Conservation (phyloP, 2,888 invertebrate species). For the Thecocarcelia acutangulata region DNA sequence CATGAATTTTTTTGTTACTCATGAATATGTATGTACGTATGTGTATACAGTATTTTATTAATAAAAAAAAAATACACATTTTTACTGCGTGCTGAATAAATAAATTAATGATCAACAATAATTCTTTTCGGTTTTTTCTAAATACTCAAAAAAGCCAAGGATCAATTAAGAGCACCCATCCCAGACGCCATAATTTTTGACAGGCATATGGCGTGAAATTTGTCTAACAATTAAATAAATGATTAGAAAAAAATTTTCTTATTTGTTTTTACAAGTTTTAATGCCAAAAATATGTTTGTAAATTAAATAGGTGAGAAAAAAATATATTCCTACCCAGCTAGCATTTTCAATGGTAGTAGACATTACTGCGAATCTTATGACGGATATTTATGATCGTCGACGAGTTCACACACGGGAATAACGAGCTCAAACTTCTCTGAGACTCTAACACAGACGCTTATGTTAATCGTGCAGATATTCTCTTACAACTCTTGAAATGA, state of each 20-base stretch:
- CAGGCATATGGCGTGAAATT: slow-evolving; percentile 42
- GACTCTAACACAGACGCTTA: no score
- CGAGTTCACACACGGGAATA: no score
- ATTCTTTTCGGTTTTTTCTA: slow-evolving; percentile 48
- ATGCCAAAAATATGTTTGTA: slow-evolving; percentile 44
- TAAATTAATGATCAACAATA: slow-evolving; percentile 68
- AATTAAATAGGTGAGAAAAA: slow-evolving; percentile 46
- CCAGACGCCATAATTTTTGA: slow-evolving; percentile 16
- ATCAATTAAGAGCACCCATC: not conserved
- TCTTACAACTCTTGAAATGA: no score
- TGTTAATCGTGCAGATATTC: no score
- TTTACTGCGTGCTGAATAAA: slow-evolving; percentile 60
- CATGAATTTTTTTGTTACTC: slow-evolving; percentile 12
- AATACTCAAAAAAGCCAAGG: not conserved
- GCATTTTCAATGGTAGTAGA: no score
- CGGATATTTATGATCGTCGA: no score
- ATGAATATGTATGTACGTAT: not conserved
- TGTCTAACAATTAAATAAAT: slow-evolving; percentile 61
- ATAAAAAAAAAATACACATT: slow-evolving; percentile 30
- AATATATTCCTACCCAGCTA: no score
- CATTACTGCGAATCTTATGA: no score
- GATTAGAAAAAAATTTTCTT: slow-evolving; percentile 40
- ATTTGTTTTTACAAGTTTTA: slow-evolving; percentile 16
- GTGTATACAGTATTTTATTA: no score
- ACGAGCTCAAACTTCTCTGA: no score